These are phyloP conservation scores for Oscheius myriophilus DNA, from an alignment of 2,888 invertebrate species.

Conservation along the genomic window DNA sequence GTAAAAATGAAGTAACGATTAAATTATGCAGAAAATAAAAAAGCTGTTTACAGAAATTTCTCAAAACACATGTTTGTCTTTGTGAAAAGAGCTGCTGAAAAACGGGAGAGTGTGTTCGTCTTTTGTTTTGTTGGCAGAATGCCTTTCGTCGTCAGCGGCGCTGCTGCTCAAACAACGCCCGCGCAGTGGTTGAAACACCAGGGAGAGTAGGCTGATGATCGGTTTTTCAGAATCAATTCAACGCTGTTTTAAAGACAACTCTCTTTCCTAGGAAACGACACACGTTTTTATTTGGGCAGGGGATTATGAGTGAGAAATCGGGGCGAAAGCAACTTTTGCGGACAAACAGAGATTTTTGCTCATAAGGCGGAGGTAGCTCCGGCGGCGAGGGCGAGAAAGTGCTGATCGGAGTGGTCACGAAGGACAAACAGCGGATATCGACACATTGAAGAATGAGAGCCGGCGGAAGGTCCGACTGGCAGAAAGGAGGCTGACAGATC, in stretches of 20 bases:
- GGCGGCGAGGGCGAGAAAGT: conserved; percentile 10
- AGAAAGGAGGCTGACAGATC: no score
- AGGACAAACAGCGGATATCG: conserved; percentile 22
- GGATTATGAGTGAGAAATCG: not conserved
- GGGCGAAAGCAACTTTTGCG: not conserved
- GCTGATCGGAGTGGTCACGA: conserved; percentile 23
- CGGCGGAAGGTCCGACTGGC: no score
- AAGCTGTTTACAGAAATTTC: no score
- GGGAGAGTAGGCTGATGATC: no score
- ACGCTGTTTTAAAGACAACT: no score
- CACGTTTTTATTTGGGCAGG: not conserved
- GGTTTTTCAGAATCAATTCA: no score
- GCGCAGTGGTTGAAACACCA: no score
- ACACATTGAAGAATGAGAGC: conserved; percentile 13
- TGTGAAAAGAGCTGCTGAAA: no score
- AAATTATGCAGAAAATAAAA: not conserved
- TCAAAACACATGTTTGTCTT: no score
- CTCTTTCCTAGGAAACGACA: not conserved
- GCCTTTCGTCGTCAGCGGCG: conserved; percentile 26
- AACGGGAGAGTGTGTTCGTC: conserved; percentile 20
- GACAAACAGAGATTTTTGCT: not conserved
- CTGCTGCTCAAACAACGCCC: conserved; percentile 20
- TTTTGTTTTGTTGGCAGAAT: conserved; percentile 30
- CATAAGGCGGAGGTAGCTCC: no score
- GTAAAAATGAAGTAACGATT: not conserved